Percentiles rank a stretch among this genome's conserved stretches.
Evolutionary conservation across 2,888 invertebrate genomes (phyloP).

Genomic region (Lithophane semibrunnea): DNA sequence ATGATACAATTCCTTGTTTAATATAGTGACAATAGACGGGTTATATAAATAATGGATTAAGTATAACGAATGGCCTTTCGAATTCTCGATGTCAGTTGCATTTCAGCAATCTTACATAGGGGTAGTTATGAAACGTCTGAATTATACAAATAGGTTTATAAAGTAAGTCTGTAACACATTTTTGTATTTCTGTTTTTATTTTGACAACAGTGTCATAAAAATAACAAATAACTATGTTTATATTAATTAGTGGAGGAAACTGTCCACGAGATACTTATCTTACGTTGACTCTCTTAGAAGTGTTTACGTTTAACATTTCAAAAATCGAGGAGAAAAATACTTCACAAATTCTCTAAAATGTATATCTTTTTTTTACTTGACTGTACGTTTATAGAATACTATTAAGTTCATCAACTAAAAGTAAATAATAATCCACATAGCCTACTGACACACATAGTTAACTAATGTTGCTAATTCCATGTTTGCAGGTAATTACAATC

Average conservation of each 20-base stretch:
- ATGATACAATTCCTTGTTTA: conserved; percentile 6
- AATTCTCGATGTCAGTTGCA: background rate
- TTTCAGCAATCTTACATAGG: background rate
- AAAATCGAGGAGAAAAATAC: too few relatives aligned
- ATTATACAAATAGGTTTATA: background rate
- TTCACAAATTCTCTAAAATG: background rate
- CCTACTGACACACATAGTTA: conserved; percentile 25
- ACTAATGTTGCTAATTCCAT: conserved; percentile 52
- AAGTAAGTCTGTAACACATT: background rate
- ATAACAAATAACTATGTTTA: background rate
- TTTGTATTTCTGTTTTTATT: background rate
- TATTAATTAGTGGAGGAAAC: background rate
- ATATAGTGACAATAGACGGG: too few relatives aligned
- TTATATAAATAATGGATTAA: conserved; percentile 19
- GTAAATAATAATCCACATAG: conserved; percentile 6
- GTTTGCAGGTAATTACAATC: conserved; percentile 62
- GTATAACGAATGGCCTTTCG: background rate
- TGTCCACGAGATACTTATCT: too few relatives aligned
- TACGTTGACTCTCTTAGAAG: background rate
- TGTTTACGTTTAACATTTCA: background rate
- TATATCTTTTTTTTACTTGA: background rate
- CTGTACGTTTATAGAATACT: background rate
- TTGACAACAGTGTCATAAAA: background rate
- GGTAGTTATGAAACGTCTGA: background rate
- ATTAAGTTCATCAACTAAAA: conserved; percentile 18